Base-by-base conservation (phyloP, 2,797 vertebrate genomes). In the Leptodactylus fallax region DNA sequence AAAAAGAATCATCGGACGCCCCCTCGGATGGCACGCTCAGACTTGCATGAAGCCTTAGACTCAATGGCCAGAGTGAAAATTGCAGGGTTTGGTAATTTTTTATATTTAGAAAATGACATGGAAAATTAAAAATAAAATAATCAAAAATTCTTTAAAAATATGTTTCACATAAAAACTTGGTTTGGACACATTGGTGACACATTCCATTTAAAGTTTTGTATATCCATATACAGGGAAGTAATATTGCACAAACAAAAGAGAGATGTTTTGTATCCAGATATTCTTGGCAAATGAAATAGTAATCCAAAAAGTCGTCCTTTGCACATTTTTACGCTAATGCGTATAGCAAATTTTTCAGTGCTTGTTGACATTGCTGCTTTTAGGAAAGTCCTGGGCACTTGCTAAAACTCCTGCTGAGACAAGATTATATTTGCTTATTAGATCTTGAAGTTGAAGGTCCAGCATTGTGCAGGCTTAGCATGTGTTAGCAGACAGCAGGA, bases 401-500 rank as follows among this genome's bases (percentile, higher is more conserved):
- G 67, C 79, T 81, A 25, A 63, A 36, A 23, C 79, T 63, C 79
- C 79, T 36, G 61, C 79, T 19, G 91, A 83, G 90, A 58, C 86
- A 90, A 92, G 90, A 90, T 93, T 91, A 88, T 49, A 21, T 47
- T 92, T 81, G 87, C 88, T 86, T 88, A 88, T 91, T 90, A 92
- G 89, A 76, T 90, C 76, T 92, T 93, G 92, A 86, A 51, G 55
- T 85, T 85, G 36, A 74, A 91, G 90, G 93, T 85, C 90, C 92
- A 86, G 60, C 89, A 87, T 87, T 90, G 90, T 91, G 90, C 90
- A 91, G 87, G 85, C 87, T 90, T 92, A 86, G 91, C 90, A 84
- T 91, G 91, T 94, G 92, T 88, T 92, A 93, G 90, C 91, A 91
- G 53, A 91, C 92, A 87, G 86, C 90, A 91, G 91, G 91, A 91